Evolutionary conservation across 2,888 invertebrate species (phyloP).

Genomic region (Mylabris sibirica): DNA sequence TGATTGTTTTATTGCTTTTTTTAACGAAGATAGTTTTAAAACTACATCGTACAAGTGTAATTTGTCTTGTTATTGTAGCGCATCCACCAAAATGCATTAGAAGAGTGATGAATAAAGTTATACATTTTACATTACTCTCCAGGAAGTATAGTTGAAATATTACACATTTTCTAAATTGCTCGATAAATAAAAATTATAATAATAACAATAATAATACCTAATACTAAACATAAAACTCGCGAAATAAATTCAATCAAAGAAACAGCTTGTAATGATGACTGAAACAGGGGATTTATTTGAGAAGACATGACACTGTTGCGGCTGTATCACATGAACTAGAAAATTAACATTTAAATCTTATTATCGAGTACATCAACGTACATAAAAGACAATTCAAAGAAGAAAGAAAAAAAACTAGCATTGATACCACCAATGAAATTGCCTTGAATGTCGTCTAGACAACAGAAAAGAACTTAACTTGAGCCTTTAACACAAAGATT

Average conservation of each 20-base stretch:
- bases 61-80: not conserved
- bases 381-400: not conserved
- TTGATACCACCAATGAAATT: constrained; percentile 22
- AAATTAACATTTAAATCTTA: constrained; percentile 19
- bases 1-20: not conserved
- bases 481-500: constrained; percentile 20
- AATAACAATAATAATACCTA: not conserved
- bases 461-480: constrained; percentile 15
- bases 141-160: too few relatives aligned
- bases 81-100: constrained; percentile 8
- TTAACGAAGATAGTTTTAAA: not conserved
- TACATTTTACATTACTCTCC: not conserved
- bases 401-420: constrained; percentile 22
- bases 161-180: not conserved
- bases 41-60: not conserved
- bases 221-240: not conserved
- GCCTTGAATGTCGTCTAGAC: constrained; percentile 14
- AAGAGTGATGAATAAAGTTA: not conserved
- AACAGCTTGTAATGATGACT: constrained; percentile 4
- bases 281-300: not conserved
- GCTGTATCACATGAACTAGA: not conserved
- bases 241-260: not conserved
- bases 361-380: constrained; percentile 13
- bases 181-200: not conserved
- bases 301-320: not conserved